These are phyloP conservation scores for Chlamydotis undulata DNA, from an alignment of 2,113 vertebrate genomes.

Conservation along the genomic window DNA sequence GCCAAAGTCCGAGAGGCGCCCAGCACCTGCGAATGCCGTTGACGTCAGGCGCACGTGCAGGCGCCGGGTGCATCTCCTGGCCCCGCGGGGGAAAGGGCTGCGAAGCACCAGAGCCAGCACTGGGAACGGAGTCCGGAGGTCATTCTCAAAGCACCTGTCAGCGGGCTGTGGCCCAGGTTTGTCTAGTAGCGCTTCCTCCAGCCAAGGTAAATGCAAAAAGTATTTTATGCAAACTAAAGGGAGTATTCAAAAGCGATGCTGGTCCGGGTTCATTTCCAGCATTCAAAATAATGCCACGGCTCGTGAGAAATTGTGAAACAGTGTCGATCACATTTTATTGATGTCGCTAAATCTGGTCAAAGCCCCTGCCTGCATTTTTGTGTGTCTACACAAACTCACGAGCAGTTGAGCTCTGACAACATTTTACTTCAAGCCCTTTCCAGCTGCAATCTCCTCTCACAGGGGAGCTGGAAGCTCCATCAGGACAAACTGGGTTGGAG, in stretches of 20 bases:
- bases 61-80: not conserved
- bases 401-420: not conserved
- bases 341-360: not conserved
- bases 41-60: not conserved
- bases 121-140: not conserved
- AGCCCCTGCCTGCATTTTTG: not conserved
- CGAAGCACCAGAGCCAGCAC: not conserved
- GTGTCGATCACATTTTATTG: not conserved
- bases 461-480: not conserved
- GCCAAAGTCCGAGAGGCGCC: not conserved
- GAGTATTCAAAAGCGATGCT: not conserved
- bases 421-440: not conserved
- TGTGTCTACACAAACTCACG: not conserved
- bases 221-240: not conserved
- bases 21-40: not conserved
- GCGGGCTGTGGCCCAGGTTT: not conserved
- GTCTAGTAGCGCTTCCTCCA: accelerated
- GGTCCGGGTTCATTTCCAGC: accelerated
- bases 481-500: not conserved
- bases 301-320: accelerated
- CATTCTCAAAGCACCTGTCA: not conserved
- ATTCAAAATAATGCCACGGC: accelerated
- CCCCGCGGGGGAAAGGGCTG: not conserved
- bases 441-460: not conserved
- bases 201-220: not conserved